These are phyloP conservation scores for Trichonephila clavata DNA, from an alignment of 1,140 invertebrate species.

Conservation along the genomic window DNA sequence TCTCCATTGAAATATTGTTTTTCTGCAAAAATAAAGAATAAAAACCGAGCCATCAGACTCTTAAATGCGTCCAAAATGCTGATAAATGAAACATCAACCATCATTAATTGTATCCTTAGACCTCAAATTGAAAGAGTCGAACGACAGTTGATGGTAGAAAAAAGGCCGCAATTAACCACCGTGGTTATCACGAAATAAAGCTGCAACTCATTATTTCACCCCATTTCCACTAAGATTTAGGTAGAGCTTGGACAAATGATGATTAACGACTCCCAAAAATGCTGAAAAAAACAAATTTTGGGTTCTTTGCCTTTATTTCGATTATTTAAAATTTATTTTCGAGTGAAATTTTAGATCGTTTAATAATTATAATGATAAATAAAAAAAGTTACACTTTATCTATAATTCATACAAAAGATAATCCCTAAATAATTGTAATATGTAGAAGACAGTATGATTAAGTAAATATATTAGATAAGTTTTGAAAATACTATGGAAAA, in stretches of 20 bases:
- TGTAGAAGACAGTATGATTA: too few species aligned
- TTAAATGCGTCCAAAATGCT: not conserved
- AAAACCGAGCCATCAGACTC: not conserved
- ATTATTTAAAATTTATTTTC: too few species aligned
- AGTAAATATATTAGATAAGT: too few species aligned
- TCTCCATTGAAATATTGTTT: too few species aligned
- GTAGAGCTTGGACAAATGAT: constrained; percentile 2
- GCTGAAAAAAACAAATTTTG: not conserved
- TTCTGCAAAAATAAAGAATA: too few species aligned
- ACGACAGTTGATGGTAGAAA: not conserved
- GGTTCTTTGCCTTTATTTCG: not conserved
- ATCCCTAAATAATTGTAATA: too few species aligned
- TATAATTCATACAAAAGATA: too few species aligned
- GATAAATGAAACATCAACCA: constrained; percentile 11
- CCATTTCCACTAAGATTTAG: not conserved
- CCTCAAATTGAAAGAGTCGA: not conserved
- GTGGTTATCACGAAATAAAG: not conserved
- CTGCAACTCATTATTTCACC: not conserved
- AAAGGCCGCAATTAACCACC: not conserved
- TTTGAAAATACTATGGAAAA: too few species aligned
- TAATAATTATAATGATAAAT: too few species aligned
- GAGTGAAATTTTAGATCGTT: too few species aligned
- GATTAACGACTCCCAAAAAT: not conserved
- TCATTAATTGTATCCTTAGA: not conserved
- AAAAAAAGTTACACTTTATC: too few species aligned